Evolutionary conservation across 2,113 vertebrate genomes (phyloP).

Genomic region (Trogon melanurus): DNA sequence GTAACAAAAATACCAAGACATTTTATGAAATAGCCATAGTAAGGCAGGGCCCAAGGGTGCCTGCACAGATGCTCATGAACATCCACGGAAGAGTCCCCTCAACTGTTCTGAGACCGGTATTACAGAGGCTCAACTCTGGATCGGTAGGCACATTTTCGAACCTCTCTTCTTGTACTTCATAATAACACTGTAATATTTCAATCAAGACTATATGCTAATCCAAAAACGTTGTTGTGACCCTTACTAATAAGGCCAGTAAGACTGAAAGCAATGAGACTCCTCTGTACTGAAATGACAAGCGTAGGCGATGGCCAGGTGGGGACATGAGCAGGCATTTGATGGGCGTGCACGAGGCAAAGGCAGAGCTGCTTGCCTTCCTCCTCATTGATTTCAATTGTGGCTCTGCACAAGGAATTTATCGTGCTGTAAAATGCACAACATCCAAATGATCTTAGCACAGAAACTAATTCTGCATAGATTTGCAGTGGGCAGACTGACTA

Average conservation of each 20-base stretch:
- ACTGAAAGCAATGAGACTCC: not conserved
- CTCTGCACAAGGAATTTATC: not conserved
- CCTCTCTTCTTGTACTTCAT: not conserved
- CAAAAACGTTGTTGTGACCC: not conserved
- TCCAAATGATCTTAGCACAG: not conserved
- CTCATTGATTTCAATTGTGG: not conserved
- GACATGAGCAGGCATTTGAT: not conserved
- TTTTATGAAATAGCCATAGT: not conserved
- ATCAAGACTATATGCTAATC: not conserved
- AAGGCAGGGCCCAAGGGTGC: not conserved
- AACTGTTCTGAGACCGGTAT: not conserved
- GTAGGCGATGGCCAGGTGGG: rapidly evolving
- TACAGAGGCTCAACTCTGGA: not conserved
- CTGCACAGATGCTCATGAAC: not conserved
- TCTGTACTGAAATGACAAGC: not conserved
- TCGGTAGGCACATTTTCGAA: not conserved
- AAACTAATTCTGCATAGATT: not conserved
- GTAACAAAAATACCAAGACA: not conserved
- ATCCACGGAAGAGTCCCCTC: not conserved
- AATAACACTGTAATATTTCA: not conserved
- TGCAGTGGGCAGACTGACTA: not conserved
- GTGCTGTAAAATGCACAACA: not conserved
- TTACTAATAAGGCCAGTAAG: not conserved
- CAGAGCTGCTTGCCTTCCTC: not conserved
- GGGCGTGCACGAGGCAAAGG: not conserved